phyloP scores from a whole-genome alignment of 2,888 invertebrate genomes.

The Leucoma salicis region DNA sequence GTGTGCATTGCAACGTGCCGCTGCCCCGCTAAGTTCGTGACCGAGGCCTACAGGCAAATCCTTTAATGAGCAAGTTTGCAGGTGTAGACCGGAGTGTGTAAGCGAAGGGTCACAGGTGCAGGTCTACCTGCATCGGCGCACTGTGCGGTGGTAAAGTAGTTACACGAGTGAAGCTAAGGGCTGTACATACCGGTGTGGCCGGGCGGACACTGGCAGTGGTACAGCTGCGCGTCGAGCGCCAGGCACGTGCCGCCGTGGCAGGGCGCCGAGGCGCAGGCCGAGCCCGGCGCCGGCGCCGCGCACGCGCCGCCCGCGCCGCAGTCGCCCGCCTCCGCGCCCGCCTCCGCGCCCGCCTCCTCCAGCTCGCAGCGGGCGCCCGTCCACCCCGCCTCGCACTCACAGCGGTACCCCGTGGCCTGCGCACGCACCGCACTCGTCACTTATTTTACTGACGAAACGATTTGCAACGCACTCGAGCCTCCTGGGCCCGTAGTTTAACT shows the following conservation, averaged over 20 bases:
- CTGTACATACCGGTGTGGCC: slow-evolving; percentile 53
- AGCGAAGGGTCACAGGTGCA: no score
- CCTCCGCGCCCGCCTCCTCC: slow-evolving; percentile 84
- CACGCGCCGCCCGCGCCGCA: slow-evolving; percentile 83
- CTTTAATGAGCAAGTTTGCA: no score
- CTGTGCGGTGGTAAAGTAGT: no score
- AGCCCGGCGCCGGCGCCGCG: slow-evolving; percentile 81
- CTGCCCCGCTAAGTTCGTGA: no score
- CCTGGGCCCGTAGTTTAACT: no score
- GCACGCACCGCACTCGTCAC: neutral
- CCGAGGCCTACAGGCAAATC: no score
- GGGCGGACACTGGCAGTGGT: slow-evolving; percentile 86
- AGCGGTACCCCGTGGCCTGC: slow-evolving; percentile 78
- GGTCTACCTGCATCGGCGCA: no score
- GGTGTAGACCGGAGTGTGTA: no score
- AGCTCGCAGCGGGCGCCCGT: slow-evolving; percentile 66
- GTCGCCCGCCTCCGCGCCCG: slow-evolving; percentile 84
- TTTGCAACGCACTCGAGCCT: no score
- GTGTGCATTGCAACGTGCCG: no score
- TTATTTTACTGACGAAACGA: no score
- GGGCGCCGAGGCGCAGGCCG: slow-evolving; percentile 84
- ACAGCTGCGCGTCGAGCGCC: slow-evolving; percentile 84
- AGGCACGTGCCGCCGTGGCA: slow-evolving; percentile 90
- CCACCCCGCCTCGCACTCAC: slow-evolving; percentile 88
- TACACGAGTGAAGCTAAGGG: no score